Evolutionary conservation across 2,113 vertebrate genomes (phyloP), one percentile per base, ranked within the genome.

Genomic region (Leptocoma aspasia): DNA sequence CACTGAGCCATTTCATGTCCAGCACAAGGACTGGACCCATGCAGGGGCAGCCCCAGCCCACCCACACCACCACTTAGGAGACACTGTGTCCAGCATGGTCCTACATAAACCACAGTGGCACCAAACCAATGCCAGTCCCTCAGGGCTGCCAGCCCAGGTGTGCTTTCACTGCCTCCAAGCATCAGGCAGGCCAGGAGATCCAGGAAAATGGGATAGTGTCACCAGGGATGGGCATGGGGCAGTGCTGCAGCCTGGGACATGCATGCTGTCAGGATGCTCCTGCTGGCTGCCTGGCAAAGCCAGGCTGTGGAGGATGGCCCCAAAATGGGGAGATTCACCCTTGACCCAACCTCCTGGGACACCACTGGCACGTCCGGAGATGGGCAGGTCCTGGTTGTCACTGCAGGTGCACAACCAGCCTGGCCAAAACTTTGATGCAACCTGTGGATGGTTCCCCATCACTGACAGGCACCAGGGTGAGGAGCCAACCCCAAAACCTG

Each of bases 21-120:
- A 52, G 64, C 45, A 50, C 37, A 22, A 45, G 17, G 70, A 75
- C 16, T 2, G 8, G 49, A n/a, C 33, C 28, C 4, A 0, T 1
- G 28, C 9, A 21, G 60, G 56, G 30, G 13, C 69, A 81, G 72
- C n/a, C 20, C 70, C 50, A 75, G 39, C 47, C 22, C 35, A 59
- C 30, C 19, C 16, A 7, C 18, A 30, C 73, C 68, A 42, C 20
- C 8, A 11, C 41, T 31, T 31, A 2, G 0, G 7, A 76, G n/a
- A 69, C 0, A 0, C n/a, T 4, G 0, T 3, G 3, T 37, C 75
- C 59, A 65, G 31, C 4, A 0, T 3, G 15, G 35, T 35, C 63
- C 76, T 50, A 66, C 24, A 82, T 16, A 28, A 77, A 49, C 37
- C 54, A 22, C 0, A 0, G 70, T 6, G 56, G 23, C 64, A 92